A percentile compares a stretch with the other conserved stretches of the same genome.
Conservation (phyloP, 1,140 invertebrate species). For the Oryctes rhinoceros region DNA sequence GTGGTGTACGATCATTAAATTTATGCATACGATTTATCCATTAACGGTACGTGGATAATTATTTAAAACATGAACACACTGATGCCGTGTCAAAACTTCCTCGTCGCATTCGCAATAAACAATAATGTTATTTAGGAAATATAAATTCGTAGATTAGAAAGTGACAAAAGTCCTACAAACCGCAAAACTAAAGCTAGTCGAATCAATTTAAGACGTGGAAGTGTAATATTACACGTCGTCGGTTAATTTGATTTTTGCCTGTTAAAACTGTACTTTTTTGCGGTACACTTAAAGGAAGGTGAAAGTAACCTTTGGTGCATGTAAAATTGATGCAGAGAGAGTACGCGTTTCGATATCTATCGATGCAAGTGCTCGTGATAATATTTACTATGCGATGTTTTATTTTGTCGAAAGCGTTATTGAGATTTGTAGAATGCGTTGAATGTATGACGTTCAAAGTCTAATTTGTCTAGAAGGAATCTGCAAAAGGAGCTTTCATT, state of each 20-base stretch:
- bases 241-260: not conserved
- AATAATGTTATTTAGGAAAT: not conserved
- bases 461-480: too few species aligned
- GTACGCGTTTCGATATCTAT: not conserved
- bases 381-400: not conserved
- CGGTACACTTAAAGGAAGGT: slow-evolving; percentile 22
- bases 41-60: too few species aligned
- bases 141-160: slow-evolving; percentile 17
- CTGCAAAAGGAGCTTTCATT: too few species aligned
- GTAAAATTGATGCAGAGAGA: slow-evolving; percentile 33
- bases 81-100: not conserved
- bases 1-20: too few species aligned
- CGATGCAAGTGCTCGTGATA: not conserved
- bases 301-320: slow-evolving; percentile 30
- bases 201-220: slow-evolving; percentile 11
- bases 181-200: slow-evolving; percentile 30
- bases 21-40: too few species aligned
- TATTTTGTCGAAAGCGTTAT: not conserved
- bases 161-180: slow-evolving; percentile 5
- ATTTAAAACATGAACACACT: not conserved
- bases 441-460: not conserved
- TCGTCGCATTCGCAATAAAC: not conserved
- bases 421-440: not conserved
- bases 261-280: slow-evolving; percentile 1
- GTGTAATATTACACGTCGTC: slow-evolving; percentile 13